Evolutionary conservation across 1,140 invertebrate species (phyloP), one percentile per base, ranked within the genome.

Genomic region (Psilanteris sp.): DNA sequence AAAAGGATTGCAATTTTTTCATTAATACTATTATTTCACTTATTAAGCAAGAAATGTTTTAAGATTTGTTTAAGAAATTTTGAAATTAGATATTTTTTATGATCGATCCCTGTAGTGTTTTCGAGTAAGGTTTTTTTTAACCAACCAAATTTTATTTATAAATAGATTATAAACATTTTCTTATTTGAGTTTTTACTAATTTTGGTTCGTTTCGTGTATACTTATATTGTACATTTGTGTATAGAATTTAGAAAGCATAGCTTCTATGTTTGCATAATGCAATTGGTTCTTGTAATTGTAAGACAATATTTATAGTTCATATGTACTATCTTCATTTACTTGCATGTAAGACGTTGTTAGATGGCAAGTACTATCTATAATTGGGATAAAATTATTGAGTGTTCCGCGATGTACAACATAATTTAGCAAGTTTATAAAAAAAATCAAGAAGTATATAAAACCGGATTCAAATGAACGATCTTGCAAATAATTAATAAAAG

Each of bases 381-480:
- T 62, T 62, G 34, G 57, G 37, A 39, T 62, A 41, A 62, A 46
- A 29, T 61, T 48, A 48, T 18, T 64, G 4, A 10, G 8, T 13
- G 36, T 50, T 52, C 37, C 3, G 29, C 29, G 20, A n/a, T 43
- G 10, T 22, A 34, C 26, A 41, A 54, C 36, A 52, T 66, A 66
- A 52, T 52, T 52, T 52, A 44, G 9, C 43, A 5, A 32, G 39
- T 61, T 61, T 66, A 66, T 55, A 37, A 43, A 55, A 36, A 27
- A 36, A 36, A 55, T 36, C 44, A 55, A 10, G 29, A 46, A 5
- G 3, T 16, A 9, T 16, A 36, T 18, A 9, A 26, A 66, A 66
- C 61, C 26, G 59, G 59, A 64, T 39, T 32, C 22, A 5, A 8
- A 5, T n/a, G 20, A n/a, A 10, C 11, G 11, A 26, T 27, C 8